A percentile compares a stretch with the other conserved stretches of the same genome.
Evolutionary conservation across 2,113 vertebrate species (phyloP).

Genomic region (Uria lomvia): DNA sequence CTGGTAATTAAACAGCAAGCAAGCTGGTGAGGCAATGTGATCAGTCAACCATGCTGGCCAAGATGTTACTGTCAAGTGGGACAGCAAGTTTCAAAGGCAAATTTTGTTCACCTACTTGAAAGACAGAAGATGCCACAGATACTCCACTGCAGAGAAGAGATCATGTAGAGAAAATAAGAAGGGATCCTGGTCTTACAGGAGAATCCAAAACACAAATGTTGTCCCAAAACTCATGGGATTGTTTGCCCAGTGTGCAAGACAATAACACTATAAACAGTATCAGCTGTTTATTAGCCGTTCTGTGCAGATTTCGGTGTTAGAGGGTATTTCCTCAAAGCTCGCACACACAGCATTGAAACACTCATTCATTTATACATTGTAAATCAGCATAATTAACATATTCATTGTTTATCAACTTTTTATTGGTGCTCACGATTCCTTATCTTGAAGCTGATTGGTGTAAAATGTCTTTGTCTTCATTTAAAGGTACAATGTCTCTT

Average conservation of each 20-base stretch:
- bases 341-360: background rate
- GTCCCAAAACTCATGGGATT: background rate
- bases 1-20: slow-evolving; percentile 50
- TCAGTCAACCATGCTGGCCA: slow-evolving; percentile 22
- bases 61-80: slow-evolving; percentile 23
- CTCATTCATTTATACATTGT: background rate
- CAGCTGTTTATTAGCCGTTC: background rate
- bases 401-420: background rate
- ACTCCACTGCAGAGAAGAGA: background rate
- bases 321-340: background rate
- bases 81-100: slow-evolving; percentile 18
- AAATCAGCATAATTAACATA: background rate
- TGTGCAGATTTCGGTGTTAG: background rate
- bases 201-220: background rate
- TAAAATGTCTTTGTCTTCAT: background rate
- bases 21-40: background rate
- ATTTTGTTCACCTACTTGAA: background rate
- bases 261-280: background rate
- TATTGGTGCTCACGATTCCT: background rate
- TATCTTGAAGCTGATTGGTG: background rate
- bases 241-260: background rate
- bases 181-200: background rate
- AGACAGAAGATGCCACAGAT: background rate
- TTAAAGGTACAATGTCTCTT: background rate
- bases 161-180: background rate